Conservation (phyloP, 1,140 invertebrate genomes). For the Lepidotrigona ventralis region DNA sequence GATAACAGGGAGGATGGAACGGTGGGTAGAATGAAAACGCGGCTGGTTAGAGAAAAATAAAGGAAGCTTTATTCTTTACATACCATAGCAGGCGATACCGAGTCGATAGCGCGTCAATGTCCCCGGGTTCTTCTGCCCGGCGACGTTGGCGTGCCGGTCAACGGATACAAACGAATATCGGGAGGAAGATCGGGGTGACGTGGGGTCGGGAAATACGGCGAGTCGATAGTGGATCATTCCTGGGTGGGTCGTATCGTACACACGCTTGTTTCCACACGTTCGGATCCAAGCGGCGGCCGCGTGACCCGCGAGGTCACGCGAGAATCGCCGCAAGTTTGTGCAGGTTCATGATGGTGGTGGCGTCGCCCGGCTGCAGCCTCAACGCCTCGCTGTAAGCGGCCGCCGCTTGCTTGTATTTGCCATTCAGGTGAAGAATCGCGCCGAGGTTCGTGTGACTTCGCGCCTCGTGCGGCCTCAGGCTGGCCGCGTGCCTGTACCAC, state of each 20-base stretch:
- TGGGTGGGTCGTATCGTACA: constrained; percentile 43
- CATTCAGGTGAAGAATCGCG: constrained; percentile 95
- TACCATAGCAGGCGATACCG: constrained; percentile 73
- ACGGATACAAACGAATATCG: constrained; percentile 66
- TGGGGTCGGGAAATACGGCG: constrained; percentile 53
- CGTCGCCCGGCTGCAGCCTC: constrained; percentile 90
- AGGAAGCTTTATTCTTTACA: constrained; percentile 77
- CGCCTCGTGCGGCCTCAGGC: constrained; percentile 89
- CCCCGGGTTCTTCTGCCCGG: not conserved
- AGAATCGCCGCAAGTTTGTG: constrained; percentile 86
- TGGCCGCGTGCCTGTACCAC: constrained; percentile 89
- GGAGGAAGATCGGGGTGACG: constrained; percentile 61
- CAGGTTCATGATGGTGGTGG: constrained; percentile 92
- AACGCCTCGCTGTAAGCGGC: constrained; percentile 91
- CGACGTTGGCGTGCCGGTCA: constrained; percentile 39
- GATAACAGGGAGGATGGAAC: rapidly evolving
- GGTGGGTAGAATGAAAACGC: not conserved
- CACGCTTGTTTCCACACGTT: constrained; percentile 25
- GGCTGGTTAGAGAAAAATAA: constrained; percentile 74
- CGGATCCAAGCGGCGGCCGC: not conserved
- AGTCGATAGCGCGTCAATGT: constrained; percentile 62
- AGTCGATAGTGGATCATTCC: constrained; percentile 51
- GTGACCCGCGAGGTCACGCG: constrained; percentile 74
- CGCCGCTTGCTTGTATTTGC: constrained; percentile 92
- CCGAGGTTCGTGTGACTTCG: constrained; percentile 95